Conservation (phyloP, 2,888 invertebrate species). For the Lasioglossum malachurum region DNA sequence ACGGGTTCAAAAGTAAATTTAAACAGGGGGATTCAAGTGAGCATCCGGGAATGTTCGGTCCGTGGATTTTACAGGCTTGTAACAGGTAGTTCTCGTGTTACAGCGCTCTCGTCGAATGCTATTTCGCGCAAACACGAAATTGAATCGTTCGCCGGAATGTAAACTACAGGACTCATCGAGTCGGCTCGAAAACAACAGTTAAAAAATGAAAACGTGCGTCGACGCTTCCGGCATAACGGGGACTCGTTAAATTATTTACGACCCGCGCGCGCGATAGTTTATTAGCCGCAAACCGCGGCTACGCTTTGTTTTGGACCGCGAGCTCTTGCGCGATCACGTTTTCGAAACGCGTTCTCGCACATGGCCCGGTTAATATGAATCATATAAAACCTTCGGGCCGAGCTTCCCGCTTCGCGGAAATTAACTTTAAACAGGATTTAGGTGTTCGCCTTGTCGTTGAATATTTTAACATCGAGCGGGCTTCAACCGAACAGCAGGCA, state of each 20-base stretch:
- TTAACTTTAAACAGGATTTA: conserved; percentile 5
- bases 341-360: neutral
- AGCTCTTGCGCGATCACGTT: neutral
- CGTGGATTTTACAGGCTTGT: neutral
- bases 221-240: neutral
- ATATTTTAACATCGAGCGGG: neutral
- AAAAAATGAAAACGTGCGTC: neutral
- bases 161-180: neutral
- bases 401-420: neutral
- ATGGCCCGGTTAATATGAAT: neutral
- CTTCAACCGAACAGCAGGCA: neutral
- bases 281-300: neutral
- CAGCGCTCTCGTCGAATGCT: neutral
- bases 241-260: conserved; percentile 12
- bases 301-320: neutral
- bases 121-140: neutral
- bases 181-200: neutral
- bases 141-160: neutral
- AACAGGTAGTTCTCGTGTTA: conserved; percentile 11
- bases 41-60: neutral
- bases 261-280: neutral
- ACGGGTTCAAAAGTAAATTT: neutral
- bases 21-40: neutral
- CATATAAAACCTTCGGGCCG: neutral
- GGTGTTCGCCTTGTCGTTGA: neutral